Evolutionary conservation across 1,140 invertebrate genomes (phyloP), one percentile per base, ranked within the genome.

Genomic region (Pseudachorutes palmiensis): DNA sequence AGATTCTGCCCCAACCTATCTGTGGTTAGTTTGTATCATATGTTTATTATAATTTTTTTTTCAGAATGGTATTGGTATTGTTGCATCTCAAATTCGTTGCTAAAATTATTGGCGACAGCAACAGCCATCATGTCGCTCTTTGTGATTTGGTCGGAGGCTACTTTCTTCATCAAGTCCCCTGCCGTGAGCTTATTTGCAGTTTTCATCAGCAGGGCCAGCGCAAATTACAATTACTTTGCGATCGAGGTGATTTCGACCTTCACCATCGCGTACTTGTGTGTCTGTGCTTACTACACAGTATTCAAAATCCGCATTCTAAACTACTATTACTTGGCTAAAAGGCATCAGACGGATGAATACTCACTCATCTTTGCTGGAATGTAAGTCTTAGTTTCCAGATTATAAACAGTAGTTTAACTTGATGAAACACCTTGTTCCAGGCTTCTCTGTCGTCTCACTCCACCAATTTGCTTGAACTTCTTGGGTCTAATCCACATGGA

Each of bases 311-410:
- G 92, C 59, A 86, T 99, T 9, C 84, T 99, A 32, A 98, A 98
- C 81, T 86, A 97, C 69, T 99, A 98, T 80, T 97, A 98, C 76
- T 80, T 99, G 72, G 94, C 96, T 5, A 89, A 94, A 0, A 88
- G 97, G 78, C 96, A 99, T 80, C 92, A 97, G 80, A 99, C 97
- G 1, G 97, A 98, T 78, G 96, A 98, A 78, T 96, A 98, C 81
- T 97, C 93, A 78, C 83, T 99, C 57, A 94, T 99, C 74, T 99
- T 99, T 79, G 94, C 92, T 76, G 96, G 96, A 64, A 86, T 87
- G 86, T 87, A 79, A 81, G 83, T n/a, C n/a, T n/a, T 81, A 36
- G 32, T 66, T 65, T 2, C 28, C 26, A 19, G 9, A 3, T 49
- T 65, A 9, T 32, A 30, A 1, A 1, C 5, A 14, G 5, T 26